A percentile compares a stretch with the other conserved stretches of the same genome.
phyloP scores from a whole-genome alignment of 64 coral and sea anemone genomes.

The Stylophora pistillata region DNA sequence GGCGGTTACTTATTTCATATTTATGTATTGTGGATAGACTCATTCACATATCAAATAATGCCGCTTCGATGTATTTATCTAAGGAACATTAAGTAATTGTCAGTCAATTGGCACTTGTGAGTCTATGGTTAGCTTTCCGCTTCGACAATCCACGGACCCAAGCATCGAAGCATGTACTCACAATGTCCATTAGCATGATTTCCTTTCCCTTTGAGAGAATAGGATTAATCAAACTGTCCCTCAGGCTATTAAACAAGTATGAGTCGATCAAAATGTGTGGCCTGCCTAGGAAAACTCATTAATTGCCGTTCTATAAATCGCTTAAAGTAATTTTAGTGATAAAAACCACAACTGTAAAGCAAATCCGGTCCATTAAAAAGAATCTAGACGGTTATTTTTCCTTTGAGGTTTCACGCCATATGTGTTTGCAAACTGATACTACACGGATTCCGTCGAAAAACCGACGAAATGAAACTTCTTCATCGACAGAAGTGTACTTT shows the following conservation, averaged over 20 bases:
- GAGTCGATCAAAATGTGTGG: conserved; percentile 28
- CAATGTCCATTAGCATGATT: neutral
- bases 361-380: conserved; percentile 70
- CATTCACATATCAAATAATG: conserved; percentile 89
- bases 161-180: neutral
- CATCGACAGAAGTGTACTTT: conserved; percentile 18
- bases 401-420: conserved; percentile 15
- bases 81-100: conserved; percentile 76
- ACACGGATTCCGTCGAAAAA: conserved; percentile 4
- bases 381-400: conserved; percentile 5
- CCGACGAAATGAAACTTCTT: conserved; percentile 5
- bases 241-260: neutral
- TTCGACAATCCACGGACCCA: conserved; percentile 38
- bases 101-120: conserved; percentile 57
- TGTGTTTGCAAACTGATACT: conserved; percentile 15
- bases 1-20: conserved; percentile 63
- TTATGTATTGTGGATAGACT: conserved; percentile 65
- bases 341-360: conserved; percentile 71
- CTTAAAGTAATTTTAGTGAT: conserved; percentile 70
- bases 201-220: neutral
- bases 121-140: conserved; percentile 48
- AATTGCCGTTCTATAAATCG: conserved; percentile 66
- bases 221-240: neutral
- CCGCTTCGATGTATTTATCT: conserved; percentile 69
- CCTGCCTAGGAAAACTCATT: conserved; percentile 58